Base-by-base conservation (phyloP, 2,113 vertebrate species). In the Xiphophorus couchianus region DNA sequence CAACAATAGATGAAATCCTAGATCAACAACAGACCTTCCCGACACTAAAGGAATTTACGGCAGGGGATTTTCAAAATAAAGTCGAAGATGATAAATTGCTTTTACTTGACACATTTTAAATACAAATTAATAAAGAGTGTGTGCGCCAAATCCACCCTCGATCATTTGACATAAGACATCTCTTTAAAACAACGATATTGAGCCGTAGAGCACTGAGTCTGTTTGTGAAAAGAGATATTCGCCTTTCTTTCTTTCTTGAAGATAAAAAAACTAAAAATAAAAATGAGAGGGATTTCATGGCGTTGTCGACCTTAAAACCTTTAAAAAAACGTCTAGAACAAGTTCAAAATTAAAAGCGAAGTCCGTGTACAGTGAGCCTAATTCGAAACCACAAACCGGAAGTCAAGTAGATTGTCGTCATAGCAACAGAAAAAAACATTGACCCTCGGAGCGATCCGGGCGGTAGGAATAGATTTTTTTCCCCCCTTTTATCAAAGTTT, bases 61-160 rank as follows among this genome's bases (percentile, higher is more conserved):
- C 88, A 91, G 31, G 1, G 3, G 30, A 31, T 61, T 89, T 91
- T 87, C 90, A 91, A 79, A 93, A 85, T 93, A 90, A 90, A 86
- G 84, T 66, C 15, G 9, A 58, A 58, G 22, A 25, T 10, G 44
- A 17, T 17, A 19, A 19, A 17, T 48, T 48, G 5, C 39, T 42
- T 42, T 42, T 48, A 19, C 19, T 15, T 4, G 14, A 48, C 5
- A 48, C 17, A 19, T 48, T 48, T 48, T 48, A 48, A 48, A 19
- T 7, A 48, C 5, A 19, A 7, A 48, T 48, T 1, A 48, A 17
- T 44, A 5, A 17, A 44, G 12, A 14, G 39, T 5, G 15, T 4
- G 14, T 44, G 44, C 6, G 17, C 17, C 44, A 19, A 48, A 15
- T 44, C 42, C 42, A 1, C 3, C 12, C 14, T 15, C 15, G 5